Base-by-base conservation (phyloP, 2,888 invertebrate genomes). In the Andrena bicolor region DNA sequence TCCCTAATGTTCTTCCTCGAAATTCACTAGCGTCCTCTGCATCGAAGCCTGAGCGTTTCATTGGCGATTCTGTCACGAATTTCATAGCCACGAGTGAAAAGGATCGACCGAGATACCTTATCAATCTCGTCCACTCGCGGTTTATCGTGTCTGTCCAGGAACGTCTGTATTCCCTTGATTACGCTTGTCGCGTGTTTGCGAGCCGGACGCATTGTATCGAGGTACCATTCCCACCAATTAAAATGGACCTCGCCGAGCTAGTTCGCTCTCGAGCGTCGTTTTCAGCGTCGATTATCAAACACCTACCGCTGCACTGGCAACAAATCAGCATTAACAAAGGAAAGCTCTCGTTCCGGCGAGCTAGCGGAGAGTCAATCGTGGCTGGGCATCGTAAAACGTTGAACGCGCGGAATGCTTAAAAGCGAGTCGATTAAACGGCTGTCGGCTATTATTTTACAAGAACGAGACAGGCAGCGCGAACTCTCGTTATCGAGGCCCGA, bases 311-410 rank as follows among this genome's bases (percentile, higher is more conserved):
- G 48, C 70, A 73, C 82, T 82, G 82, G 82, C 82, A 76, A 83
- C 82, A 82, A 83, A 82, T 77, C 82, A 53, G 26, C 26, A 56
- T 70, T 76, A 65, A 82, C 63, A 32, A 68, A 76, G 58, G 41
- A 8, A 60, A 13, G 20, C 68, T 20, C 49, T 49, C 10, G 32
- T 41, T 48, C 28, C 68, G 61, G 30, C 35, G 32, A 16, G 5
- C 53, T 30, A 48, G 20, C 28, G 26, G 56, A 26, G 53, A 68
- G 61, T 72, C 64, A 23, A 82, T 82, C 58, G 81, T 13, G 56
- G 56, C 65, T 28, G 53, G 63, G 2, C 58, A 32, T n/a, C 72
- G 64, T 82, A 76, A 82, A 82, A 60, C 76, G 65, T 23, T n/a
- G 35, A 73, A 64, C 58, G 68, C 10, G 64, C 20, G 35, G 51